A percentile compares a stretch with the other conserved stretches of the same genome.
Conservation (phyloP, 1,140 invertebrate species). For the Apis dorsata region DNA sequence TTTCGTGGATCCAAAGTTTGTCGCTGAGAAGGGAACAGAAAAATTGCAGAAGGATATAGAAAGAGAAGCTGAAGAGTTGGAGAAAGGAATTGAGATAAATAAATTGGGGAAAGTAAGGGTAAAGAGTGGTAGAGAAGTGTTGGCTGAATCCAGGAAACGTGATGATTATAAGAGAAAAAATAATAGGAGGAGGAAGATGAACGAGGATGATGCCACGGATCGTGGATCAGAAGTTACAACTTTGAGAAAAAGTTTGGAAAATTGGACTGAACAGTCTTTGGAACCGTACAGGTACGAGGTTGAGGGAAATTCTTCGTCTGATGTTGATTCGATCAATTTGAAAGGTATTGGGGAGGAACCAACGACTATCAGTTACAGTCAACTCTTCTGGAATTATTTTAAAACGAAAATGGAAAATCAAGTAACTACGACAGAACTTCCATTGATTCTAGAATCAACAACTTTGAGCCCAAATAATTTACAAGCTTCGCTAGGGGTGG, state of each 20-base stretch:
- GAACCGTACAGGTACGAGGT: background rate
- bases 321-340: background rate
- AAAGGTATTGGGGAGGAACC: constrained; percentile 13
- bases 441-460: background rate
- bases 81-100: constrained; percentile 54
- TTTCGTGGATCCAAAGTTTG: constrained; percentile 61
- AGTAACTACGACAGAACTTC: background rate
- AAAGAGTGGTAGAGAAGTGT: background rate
- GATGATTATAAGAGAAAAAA: constrained; percentile 8
- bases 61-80: constrained; percentile 62
- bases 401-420: constrained; percentile 55
- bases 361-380: constrained; percentile 45
- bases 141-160: background rate
- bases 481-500: constrained; percentile 2
- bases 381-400: constrained; percentile 70
- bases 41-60: constrained; percentile 71
- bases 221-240: background rate
- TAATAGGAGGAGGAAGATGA: background rate
- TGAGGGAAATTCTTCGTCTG: background rate
- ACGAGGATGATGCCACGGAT: background rate
- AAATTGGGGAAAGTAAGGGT: background rate
- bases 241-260: background rate
- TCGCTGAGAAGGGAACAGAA: constrained; percentile 62
- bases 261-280: background rate
- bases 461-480: constrained; percentile 25